These are phyloP conservation scores for Mormyrus hasselquistii DNA, from an alignment of 2,797 vertebrate genomes.

Conservation along the genomic window DNA sequence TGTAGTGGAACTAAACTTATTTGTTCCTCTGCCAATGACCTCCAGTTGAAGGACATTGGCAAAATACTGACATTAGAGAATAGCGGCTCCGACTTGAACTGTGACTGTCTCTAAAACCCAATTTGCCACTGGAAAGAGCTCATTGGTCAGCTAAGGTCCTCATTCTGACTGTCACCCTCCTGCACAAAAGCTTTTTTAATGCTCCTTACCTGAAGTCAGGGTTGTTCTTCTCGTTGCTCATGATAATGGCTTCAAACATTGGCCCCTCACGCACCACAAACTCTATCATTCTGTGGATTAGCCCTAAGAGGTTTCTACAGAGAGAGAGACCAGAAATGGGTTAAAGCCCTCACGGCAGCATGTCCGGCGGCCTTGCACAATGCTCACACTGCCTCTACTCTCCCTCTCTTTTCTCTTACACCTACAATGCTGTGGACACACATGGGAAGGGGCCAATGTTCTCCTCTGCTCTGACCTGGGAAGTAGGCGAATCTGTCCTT, in stretches of 20 bases:
- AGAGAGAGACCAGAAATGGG: slow-evolving; percentile 26
- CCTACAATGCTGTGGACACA: neutral
- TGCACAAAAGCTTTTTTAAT: neutral
- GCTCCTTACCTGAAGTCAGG: slow-evolving; percentile 63
- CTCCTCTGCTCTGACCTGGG: neutral
- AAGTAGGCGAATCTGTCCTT: neutral
- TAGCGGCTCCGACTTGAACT: neutral
- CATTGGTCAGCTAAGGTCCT: neutral
- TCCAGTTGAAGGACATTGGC: neutral
- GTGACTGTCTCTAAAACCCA: neutral
- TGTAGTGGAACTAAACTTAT: neutral
- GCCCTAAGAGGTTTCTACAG: slow-evolving; percentile 66
- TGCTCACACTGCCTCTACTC: slow-evolving; percentile 26
- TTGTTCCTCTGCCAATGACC: neutral
- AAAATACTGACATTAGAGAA: neutral
- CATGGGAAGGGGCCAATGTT: neutral
- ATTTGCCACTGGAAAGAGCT: neutral
- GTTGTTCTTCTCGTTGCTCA: slow-evolving; percentile 72
- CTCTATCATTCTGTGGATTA: slow-evolving; percentile 77
- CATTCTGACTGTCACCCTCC: neutral
- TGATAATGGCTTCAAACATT: slow-evolving; percentile 74
- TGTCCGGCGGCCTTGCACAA: slow-evolving; percentile 18
- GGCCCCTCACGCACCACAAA: slow-evolving; percentile 78
- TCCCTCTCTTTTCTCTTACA: slow-evolving; percentile 27
- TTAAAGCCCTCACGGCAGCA: neutral